Conservation (phyloP, 1,140 invertebrate species). For the Cydia splendana region DNA sequence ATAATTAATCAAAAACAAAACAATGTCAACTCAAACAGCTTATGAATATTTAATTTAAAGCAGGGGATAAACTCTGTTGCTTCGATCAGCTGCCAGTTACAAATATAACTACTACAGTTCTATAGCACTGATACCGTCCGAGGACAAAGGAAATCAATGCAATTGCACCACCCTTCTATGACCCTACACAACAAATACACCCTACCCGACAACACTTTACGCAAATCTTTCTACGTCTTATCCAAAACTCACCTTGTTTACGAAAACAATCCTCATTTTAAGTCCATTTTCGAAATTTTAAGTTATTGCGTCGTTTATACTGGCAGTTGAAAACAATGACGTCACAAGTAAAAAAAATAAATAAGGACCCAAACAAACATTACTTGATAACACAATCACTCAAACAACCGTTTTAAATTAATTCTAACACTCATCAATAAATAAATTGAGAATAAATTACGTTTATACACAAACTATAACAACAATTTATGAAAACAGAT, state of each 20-base stretch:
- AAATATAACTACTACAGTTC: conserved; percentile 37
- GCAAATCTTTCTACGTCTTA: conserved; percentile 35
- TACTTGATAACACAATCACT: conserved; percentile 50
- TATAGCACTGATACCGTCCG: conserved; percentile 48
- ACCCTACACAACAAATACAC: conserved; percentile 32
- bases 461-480: conserved; percentile 69
- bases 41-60: conserved; percentile 40
- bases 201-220: conserved; percentile 18
- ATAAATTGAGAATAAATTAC: conserved; percentile 61
- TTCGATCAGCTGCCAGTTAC: conserved; percentile 51
- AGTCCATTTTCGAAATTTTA: conserved; percentile 73
- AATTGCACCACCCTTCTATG: conserved; percentile 39
- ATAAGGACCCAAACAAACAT: conserved; percentile 50
- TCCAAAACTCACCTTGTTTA: conserved; percentile 62
- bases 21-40: conserved; percentile 40
- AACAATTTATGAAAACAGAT: conserved; percentile 71
- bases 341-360: conserved; percentile 72
- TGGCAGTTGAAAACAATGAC: conserved; percentile 78
- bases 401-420: conserved; percentile 40
- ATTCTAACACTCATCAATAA: conserved; percentile 55
- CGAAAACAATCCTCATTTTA: conserved; percentile 77
- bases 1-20: conserved; percentile 54
- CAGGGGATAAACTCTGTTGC: conserved; percentile 42
- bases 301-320: conserved; percentile 78
- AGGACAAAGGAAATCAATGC: conserved; percentile 79